phyloP scores from a whole-genome alignment of 2,113 vertebrate species.

The Antechinus flavipes region DNA sequence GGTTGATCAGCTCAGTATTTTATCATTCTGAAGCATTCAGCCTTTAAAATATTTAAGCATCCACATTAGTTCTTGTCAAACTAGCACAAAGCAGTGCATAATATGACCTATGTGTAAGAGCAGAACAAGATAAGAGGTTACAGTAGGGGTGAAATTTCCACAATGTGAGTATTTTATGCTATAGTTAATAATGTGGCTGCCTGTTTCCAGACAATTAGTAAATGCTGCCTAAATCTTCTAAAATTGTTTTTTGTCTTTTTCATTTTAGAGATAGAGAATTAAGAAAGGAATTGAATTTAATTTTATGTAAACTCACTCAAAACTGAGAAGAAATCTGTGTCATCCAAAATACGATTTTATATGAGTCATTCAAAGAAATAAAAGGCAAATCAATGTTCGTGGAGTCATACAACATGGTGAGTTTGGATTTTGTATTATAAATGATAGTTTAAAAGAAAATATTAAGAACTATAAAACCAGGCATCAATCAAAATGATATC shows the following conservation, averaged over 20 bases:
- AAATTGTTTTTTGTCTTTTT: constrained; percentile 37
- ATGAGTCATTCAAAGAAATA: constrained; percentile 46
- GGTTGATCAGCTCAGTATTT: constrained; percentile 83
- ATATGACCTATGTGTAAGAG: constrained; percentile 84
- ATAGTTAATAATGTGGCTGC: constrained; percentile 74
- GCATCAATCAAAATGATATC: not conserved
- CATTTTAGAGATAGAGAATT: constrained; percentile 5
- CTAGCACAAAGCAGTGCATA: constrained; percentile 85
- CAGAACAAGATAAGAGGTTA: constrained; percentile 87
- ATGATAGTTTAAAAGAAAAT: constrained; percentile 48
- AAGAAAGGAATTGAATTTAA: not conserved
- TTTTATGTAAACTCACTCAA: constrained; percentile 19
- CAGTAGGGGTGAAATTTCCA: constrained; percentile 80
- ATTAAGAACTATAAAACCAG: constrained; percentile 36
- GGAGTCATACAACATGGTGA: constrained; percentile 7
- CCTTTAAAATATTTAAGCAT: constrained; percentile 91
- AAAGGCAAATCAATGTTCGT: constrained; percentile 58
- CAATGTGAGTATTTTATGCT: constrained; percentile 69
- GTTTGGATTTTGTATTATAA: constrained; percentile 36
- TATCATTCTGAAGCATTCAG: constrained; percentile 87
- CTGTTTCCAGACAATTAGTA: constrained; percentile 60
- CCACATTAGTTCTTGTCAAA: constrained; percentile 91
- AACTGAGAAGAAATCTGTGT: constrained; percentile 39
- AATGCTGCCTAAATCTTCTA: constrained; percentile 41
- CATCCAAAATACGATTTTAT: constrained; percentile 20